Evolutionary conservation across 2,888 invertebrate genomes (phyloP).

Genomic region (Zhuqinia jingwanae): DNA sequence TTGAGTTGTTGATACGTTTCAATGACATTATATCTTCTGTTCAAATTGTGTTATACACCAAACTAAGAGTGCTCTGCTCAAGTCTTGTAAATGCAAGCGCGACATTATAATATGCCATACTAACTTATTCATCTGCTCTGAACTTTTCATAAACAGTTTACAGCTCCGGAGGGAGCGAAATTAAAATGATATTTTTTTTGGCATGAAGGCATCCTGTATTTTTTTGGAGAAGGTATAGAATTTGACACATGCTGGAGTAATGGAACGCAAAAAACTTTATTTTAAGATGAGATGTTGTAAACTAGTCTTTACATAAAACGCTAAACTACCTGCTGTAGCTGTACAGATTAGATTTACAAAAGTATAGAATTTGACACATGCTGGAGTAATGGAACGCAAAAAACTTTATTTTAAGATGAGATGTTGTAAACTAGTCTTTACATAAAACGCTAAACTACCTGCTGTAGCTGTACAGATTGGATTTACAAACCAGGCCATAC

Average conservation of each 20-base stretch:
- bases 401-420: no score
- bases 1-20: slow-evolving; percentile 44
- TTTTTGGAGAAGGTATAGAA: neutral
- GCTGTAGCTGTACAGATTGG: no score
- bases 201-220: slow-evolving; percentile 15
- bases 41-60: slow-evolving; percentile 46
- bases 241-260: slow-evolving; percentile 15
- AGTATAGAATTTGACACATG: no score
- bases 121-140: slow-evolving; percentile 22
- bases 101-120: neutral
- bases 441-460: no score
- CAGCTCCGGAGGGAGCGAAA: slow-evolving; percentile 60
- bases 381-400: no score
- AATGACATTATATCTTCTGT: slow-evolving; percentile 35
- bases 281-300: no score
- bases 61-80: neutral
- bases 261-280: no score
- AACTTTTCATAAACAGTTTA: slow-evolving; percentile 68
- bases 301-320: no score
- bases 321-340: no score
- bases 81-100: neutral
- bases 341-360: no score
- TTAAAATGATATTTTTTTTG: slow-evolving; percentile 48
- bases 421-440: no score
- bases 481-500: no score